These are phyloP conservation scores for Syndactyla subalaris DNA, from an alignment of 2,797 vertebrate species.

Conservation along the genomic window DNA sequence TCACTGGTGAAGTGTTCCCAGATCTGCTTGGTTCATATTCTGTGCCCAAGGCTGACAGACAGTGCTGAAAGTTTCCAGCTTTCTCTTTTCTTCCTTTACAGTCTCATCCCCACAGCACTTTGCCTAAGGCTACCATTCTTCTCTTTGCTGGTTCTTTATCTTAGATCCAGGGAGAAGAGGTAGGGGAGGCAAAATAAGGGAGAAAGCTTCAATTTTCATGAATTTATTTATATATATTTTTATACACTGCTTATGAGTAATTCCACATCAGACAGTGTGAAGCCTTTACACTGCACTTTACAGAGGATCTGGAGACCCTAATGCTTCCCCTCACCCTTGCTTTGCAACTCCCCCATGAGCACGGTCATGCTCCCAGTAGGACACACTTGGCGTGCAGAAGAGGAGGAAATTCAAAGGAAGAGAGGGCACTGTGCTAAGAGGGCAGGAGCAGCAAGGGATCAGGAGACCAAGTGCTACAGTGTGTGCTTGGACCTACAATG, in stretches of 20 bases:
- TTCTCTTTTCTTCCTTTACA: conserved; percentile 13
- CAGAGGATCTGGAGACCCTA: not conserved
- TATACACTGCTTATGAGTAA: not conserved
- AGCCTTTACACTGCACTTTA: not conserved
- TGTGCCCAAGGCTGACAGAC: conserved; percentile 1
- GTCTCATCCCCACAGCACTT: conserved; percentile 2
- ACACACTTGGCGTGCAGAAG: not conserved
- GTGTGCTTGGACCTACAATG: not conserved
- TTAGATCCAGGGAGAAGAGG: not conserved
- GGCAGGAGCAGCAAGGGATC: not conserved
- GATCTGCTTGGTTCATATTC: not conserved
- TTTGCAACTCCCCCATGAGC: not conserved
- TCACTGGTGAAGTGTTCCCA: not conserved
- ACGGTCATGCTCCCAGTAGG: rapidly evolving
- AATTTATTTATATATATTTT: not conserved
- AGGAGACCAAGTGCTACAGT: not conserved
- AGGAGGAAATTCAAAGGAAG: not conserved
- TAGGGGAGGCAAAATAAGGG: not conserved
- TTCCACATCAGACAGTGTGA: not conserved
- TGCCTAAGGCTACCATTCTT: conserved; percentile 32
- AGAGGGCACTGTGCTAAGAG: not conserved
- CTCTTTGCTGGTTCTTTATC: conserved; percentile 4
- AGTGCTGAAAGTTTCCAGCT: not conserved
- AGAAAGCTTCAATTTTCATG: not conserved
- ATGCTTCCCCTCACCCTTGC: not conserved